Conservation (phyloP, 2,113 vertebrate species). For the Rallus limicola region DNA sequence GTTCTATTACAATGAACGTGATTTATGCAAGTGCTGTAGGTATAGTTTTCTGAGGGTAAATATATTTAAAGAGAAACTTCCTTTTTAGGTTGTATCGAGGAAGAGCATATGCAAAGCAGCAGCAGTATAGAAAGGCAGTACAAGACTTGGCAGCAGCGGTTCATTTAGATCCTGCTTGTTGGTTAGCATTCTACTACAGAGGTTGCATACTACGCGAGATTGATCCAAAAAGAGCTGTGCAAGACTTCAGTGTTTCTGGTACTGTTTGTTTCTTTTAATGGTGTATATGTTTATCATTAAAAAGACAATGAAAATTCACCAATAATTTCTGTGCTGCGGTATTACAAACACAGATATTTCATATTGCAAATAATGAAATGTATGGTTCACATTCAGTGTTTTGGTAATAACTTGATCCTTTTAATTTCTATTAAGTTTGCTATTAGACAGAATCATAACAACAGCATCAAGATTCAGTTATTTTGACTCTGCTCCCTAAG, state of each 20-base stretch:
- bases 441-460: neutral
- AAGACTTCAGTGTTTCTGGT: conserved; percentile 84
- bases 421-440: neutral
- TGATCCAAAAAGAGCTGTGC: conserved; percentile 69
- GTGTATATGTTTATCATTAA: neutral
- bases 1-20: neutral
- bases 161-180: conserved; percentile 78
- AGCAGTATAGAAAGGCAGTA: conserved; percentile 61
- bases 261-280: neutral
- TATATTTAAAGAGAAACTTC: neutral
- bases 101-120: conserved; percentile 72
- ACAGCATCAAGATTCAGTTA: neutral
- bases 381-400: neutral
- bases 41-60: neutral
- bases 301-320: neutral
- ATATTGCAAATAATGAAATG: neutral
- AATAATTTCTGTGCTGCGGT: neutral
- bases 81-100: conserved; percentile 74
- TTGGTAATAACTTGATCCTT: neutral
- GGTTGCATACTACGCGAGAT: conserved; percentile 74
- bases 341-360: neutral
- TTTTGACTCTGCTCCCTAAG: neutral
- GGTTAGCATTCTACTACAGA: conserved; percentile 79
- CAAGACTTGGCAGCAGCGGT: conserved; percentile 75
- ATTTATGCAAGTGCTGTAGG: neutral